Percentiles rank a stretch among this genome's conserved stretches.
These are phyloP conservation scores for Drosophila parabipectinata DNA, from an alignment of 1,140 invertebrate species.

Conservation along the genomic window DNA sequence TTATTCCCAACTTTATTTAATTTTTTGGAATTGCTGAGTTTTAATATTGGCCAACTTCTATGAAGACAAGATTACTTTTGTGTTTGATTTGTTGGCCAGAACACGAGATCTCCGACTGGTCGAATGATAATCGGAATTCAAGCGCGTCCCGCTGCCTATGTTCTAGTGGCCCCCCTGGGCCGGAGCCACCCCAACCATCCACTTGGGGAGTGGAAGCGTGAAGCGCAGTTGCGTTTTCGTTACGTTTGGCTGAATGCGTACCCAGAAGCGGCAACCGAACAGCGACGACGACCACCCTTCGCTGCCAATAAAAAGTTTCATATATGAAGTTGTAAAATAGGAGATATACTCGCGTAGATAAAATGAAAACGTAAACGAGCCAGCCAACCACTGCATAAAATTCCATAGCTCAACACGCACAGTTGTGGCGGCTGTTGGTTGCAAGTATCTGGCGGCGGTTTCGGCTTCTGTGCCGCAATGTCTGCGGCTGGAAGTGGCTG, in stretches of 20 bases:
- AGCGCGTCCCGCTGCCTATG: conserved; percentile 28
- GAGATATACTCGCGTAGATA: conserved; percentile 39
- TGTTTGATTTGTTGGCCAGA: conserved; percentile 55
- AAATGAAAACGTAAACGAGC: conserved; percentile 70
- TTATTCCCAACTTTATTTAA: neutral
- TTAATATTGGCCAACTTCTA: conserved; percentile 42
- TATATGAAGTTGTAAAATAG: conserved; percentile 77
- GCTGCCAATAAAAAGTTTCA: conserved; percentile 67
- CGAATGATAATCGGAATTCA: conserved; percentile 45
- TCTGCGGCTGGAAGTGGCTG: conserved; percentile 45
- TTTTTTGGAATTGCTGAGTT: conserved; percentile 4
- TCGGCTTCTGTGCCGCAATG: conserved; percentile 70
- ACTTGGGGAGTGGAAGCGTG: conserved; percentile 62
- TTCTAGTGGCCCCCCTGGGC: conserved; percentile 14
- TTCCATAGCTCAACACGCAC: conserved; percentile 73
- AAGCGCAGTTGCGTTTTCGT: conserved; percentile 81
- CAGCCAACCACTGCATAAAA: conserved; percentile 70
- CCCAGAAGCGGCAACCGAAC: conserved; percentile 33
- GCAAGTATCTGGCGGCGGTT: conserved; percentile 33
- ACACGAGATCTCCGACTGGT: conserved; percentile 40
- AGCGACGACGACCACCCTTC: conserved; percentile 55
- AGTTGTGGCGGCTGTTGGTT: conserved; percentile 12
- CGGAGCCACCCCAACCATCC: conserved; percentile 3
- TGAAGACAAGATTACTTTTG: conserved; percentile 16
- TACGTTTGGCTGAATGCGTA: conserved; percentile 75